Evolutionary conservation across 2,888 invertebrate genomes (phyloP).

Genomic region (Acholoe squamosa): DNA sequence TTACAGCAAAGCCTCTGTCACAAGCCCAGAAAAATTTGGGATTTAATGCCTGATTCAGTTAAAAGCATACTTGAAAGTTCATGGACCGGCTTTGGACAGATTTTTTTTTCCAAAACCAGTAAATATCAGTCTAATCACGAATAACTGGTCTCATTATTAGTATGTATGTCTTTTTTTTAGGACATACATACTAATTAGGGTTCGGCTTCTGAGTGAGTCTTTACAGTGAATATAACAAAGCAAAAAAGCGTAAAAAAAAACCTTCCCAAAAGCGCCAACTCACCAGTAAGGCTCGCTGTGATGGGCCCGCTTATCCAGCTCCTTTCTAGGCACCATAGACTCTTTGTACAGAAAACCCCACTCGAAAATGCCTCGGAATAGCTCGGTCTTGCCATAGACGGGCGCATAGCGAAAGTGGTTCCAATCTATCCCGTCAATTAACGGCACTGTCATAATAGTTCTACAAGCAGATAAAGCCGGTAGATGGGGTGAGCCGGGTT

Average conservation of each 20-base stretch:
- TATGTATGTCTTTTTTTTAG: no score
- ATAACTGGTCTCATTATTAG: no score
- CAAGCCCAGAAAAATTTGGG: no score
- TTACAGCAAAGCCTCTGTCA: no score
- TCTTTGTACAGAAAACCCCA: slow-evolving; percentile 99
- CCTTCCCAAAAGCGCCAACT: slow-evolving; percentile 10
- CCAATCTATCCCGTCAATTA: slow-evolving; percentile 98
- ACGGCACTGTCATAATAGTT: slow-evolving; percentile 96
- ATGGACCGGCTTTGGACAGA: no score
- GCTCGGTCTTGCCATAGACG: slow-evolving; percentile 92
- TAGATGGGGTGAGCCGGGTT: not conserved
- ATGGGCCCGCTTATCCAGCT: slow-evolving; percentile 89
- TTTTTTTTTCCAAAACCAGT: no score
- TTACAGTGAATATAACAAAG: not conserved
- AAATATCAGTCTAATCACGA: no score
- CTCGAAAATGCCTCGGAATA: slow-evolving; percentile 98
- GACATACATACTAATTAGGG: no score
- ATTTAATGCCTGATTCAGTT: no score
- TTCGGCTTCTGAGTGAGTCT: no score
- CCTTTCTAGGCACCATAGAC: slow-evolving; percentile 94
- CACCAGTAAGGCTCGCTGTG: slow-evolving; percentile 96
- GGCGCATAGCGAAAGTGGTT: slow-evolving; percentile 96
- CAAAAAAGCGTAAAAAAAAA: not conserved
- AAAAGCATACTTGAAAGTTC: no score
- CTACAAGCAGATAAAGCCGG: slow-evolving; percentile 83